Conservation (phyloP, 1,140 invertebrate species). For the Epicauta chinensis region DNA sequence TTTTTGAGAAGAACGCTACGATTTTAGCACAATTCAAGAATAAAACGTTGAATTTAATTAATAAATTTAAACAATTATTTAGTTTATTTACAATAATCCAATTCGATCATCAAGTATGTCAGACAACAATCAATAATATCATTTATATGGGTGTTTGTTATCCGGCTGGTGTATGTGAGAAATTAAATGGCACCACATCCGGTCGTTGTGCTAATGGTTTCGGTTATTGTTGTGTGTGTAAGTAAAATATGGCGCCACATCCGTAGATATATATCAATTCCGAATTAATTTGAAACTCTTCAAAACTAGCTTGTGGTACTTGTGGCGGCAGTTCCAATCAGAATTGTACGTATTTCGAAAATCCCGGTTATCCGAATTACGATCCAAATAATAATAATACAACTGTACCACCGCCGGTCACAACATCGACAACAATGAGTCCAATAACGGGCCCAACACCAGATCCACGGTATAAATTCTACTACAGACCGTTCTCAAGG, state of each 20-base stretch:
- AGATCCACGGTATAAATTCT: conserved; percentile 26
- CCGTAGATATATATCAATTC: no score
- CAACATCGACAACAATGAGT: conserved; percentile 12
- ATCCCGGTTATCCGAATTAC: conserved; percentile 48
- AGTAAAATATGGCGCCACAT: no score
- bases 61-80: conserved; percentile 48
- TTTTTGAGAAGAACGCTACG: no score
- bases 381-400: conserved; percentile 33
- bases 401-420: conserved; percentile 23
- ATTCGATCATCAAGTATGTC: conserved; percentile 60
- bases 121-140: conserved; percentile 41
- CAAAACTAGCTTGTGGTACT: conserved; percentile 42
- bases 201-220: conserved; percentile 68
- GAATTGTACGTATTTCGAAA: conserved; percentile 51
- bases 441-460: conserved; percentile 21
- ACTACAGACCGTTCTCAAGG: background rate
- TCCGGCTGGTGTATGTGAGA: conserved; percentile 57
- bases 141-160: conserved; percentile 61
- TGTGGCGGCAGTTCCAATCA: conserved; percentile 46
- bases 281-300: no score
- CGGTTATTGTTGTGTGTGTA: conserved; percentile 41
- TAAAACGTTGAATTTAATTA: conserved; percentile 33
- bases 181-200: conserved; percentile 52
- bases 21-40: conserved; percentile 28
- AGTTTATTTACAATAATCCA: conserved; percentile 67